Evolutionary conservation across 2,797 vertebrate species (phyloP).

Genomic region (Meriones psammophilus): DNA sequence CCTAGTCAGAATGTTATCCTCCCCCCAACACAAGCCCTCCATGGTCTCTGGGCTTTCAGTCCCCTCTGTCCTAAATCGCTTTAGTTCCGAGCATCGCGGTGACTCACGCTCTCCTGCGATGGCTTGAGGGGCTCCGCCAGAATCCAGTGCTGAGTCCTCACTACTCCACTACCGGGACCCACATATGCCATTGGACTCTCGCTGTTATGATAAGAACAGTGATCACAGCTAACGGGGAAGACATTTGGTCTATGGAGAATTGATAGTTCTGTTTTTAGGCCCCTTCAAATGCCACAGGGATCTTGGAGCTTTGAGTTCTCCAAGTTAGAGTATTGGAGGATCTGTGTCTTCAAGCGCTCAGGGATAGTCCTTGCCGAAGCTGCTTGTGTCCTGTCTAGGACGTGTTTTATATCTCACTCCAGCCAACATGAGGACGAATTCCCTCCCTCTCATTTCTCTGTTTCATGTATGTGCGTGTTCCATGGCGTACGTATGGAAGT

Average conservation of each 20-base stretch:
- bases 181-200: background rate
- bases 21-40: background rate
- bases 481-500: background rate
- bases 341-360: background rate
- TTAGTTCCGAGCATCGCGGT: background rate
- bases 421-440: background rate
- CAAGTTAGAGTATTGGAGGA: background rate
- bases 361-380: background rate
- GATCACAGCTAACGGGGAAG: slow-evolving; percentile 20
- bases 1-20: background rate
- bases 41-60: background rate
- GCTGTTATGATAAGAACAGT: background rate
- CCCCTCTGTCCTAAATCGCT: background rate
- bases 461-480: background rate
- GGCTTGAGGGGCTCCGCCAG: background rate
- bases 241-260: slow-evolving; percentile 24
- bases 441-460: background rate
- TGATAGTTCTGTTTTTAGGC: slow-evolving; percentile 53
- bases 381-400: background rate
- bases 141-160: background rate
- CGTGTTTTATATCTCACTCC: slow-evolving; percentile 22
- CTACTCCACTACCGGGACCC: slow-evolving; percentile 2
- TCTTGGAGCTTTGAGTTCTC: slow-evolving; percentile 53
- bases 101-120: background rate
- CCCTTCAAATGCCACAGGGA: background rate